A percentile compares a stretch with the other conserved stretches of the same genome.
Evolutionary conservation across 2,113 vertebrate genomes (phyloP).

Genomic region (Pangasianodon gigas): DNA sequence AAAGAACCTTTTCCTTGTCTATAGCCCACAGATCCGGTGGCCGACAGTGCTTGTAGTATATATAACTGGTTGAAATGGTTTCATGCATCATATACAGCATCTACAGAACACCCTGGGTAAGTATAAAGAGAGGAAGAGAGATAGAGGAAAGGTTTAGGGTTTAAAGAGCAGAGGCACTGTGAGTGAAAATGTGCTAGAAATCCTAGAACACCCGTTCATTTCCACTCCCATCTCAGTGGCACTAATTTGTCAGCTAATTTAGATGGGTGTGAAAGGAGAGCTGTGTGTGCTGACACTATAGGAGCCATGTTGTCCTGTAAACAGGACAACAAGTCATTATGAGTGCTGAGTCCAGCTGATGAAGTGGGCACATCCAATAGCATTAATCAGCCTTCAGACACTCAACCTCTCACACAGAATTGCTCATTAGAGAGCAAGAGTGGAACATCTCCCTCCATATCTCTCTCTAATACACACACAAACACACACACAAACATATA

Average conservation of each 20-base stretch:
- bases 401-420: slow-evolving; percentile 48
- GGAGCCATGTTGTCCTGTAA: slow-evolving; percentile 45
- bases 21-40: neutral
- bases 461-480: slow-evolving; percentile 47
- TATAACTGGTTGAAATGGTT: neutral
- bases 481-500: slow-evolving; percentile 44
- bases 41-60: neutral
- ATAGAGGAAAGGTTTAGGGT: neutral
- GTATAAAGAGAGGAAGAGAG: neutral
- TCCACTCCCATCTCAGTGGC: slow-evolving; percentile 29
- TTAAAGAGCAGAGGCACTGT: neutral
- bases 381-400: slow-evolving; percentile 43
- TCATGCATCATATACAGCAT: neutral
- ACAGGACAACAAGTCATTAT: slow-evolving; percentile 59
- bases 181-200: neutral
- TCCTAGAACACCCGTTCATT: neutral
- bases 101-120: neutral
- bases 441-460: slow-evolving; percentile 36
- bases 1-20: neutral
- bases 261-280: slow-evolving; percentile 64
- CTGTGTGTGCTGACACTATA: slow-evolving; percentile 63
- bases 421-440: slow-evolving; percentile 66
- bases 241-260: slow-evolving; percentile 71
- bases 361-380: slow-evolving; percentile 37
- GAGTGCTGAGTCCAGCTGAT: slow-evolving; percentile 38